Percentiles rank a stretch among this genome's conserved stretches.
Evolutionary conservation across 2,113 vertebrate species (phyloP).

Genomic region (Sylvilagus bachmani): DNA sequence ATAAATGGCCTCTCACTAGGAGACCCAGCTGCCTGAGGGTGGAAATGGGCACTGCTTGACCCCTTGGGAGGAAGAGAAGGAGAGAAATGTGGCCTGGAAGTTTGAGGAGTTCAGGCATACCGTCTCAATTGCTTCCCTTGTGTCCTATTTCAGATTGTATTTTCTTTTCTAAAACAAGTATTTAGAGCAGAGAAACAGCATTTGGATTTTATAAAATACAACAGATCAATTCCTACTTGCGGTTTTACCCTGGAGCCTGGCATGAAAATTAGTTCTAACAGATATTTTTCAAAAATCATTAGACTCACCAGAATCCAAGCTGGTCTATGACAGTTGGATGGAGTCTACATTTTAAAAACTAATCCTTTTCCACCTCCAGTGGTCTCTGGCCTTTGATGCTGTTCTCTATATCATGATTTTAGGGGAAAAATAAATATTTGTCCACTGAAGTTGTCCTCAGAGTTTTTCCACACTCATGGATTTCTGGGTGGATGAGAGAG

Average conservation of each 20-base stretch:
- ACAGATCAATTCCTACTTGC: constrained; percentile 74
- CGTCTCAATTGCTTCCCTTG: constrained; percentile 30
- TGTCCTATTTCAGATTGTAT: constrained; percentile 55
- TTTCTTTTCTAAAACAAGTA: background rate
- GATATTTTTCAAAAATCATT: constrained; percentile 81
- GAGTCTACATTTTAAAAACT: background rate
- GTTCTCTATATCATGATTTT: constrained; percentile 38
- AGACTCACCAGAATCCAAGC: constrained; percentile 65
- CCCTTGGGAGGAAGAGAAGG: background rate
- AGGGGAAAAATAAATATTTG: constrained; percentile 49
- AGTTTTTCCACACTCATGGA: constrained; percentile 23
- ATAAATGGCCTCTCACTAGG: background rate
- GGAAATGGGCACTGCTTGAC: background rate
- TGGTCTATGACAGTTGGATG: constrained; percentile 57
- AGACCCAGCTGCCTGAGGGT: background rate
- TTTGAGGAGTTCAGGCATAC: constrained; percentile 4
- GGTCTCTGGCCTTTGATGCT: constrained; percentile 57
- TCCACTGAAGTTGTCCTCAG: constrained; percentile 38
- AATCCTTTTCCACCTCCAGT: constrained; percentile 39
- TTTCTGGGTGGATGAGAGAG: constrained; percentile 24
- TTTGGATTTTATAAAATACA: constrained; percentile 80
- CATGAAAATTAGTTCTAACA: constrained; percentile 31
- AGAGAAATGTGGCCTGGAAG: background rate
- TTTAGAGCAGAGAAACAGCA: constrained; percentile 72
- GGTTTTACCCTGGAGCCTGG: constrained; percentile 74